Evolutionary conservation across 2,888 invertebrate species (phyloP).

Genomic region (Lepeophtheirus nordmannii): DNA sequence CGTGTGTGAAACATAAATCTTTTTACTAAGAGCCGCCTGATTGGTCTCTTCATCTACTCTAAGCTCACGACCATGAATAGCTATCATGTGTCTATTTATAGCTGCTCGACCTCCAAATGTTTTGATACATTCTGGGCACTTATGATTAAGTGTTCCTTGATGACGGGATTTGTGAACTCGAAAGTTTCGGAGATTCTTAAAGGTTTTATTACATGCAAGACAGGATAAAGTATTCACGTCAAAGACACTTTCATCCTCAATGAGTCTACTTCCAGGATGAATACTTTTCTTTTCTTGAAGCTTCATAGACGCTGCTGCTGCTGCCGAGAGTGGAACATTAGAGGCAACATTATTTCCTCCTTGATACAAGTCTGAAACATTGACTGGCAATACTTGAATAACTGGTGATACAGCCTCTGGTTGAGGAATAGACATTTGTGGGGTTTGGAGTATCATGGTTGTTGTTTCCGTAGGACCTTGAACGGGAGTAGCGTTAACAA

Average conservation of each 20-base stretch:
- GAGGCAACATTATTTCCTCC: not conserved
- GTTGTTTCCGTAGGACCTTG: not conserved
- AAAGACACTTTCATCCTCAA: slow-evolving; percentile 18
- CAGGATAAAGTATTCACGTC: slow-evolving; percentile 17
- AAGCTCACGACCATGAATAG: slow-evolving; percentile 18
- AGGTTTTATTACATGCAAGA: slow-evolving; percentile 22
- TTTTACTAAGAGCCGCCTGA: slow-evolving; percentile 4
- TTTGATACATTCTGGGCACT: slow-evolving; percentile 23
- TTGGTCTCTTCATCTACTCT: slow-evolving; percentile 17
- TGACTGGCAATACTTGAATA: not conserved
- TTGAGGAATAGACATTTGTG: not conserved
- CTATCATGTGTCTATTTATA: slow-evolving; percentile 19
- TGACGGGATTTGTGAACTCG: slow-evolving; percentile 15
- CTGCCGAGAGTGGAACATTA: too few relatives aligned
- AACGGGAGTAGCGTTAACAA: not conserved
- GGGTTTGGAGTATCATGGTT: not conserved
- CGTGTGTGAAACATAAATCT: not conserved
- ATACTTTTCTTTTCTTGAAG: not conserved
- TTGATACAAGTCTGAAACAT: not conserved
- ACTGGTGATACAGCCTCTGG: not conserved
- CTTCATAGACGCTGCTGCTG: too few relatives aligned
- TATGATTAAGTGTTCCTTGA: slow-evolving; percentile 23
- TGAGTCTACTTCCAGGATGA: not conserved
- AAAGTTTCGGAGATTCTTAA: slow-evolving; percentile 22
- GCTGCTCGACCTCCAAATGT: slow-evolving; percentile 19